Evolutionary conservation across 2,888 invertebrate genomes (phyloP), one percentile per base, ranked within the genome.

Genomic region (Cyclophora punctaria): DNA sequence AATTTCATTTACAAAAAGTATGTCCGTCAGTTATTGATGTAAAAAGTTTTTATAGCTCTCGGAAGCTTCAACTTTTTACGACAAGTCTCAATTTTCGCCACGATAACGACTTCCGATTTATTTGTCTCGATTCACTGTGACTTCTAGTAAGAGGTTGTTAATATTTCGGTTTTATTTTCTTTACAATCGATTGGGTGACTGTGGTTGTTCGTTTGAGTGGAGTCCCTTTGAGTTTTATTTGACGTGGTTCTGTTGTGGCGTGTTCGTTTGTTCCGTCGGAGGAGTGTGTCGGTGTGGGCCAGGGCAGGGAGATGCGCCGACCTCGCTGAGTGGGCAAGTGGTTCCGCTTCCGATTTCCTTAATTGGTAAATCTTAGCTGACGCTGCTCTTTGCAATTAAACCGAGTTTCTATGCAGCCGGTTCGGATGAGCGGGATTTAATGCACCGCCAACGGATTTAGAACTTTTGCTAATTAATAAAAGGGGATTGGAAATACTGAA

Each of bases 311-410:
- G 43, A 34, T 50, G 46, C 44, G 47, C 47, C 4, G 50, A 57
- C 54, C 20, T 51, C 58, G 84, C 83, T 81, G 82, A 84, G 70
- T 74, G 70, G 65, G 78, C 81, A 62, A 72, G 66, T 62, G 77
- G 82, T 83, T 81, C 78, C 82, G 80, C 76, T 74, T 60, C 75
- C 75, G 83, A 80, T 79, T 80, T 77, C 60, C 78, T 78, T 87
- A 87, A 87, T 86, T 86, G 85, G 78, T 79, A 80, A 83, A 79
- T 86, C 85, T 87, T 86, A 83, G 85, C 85, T 83, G 84, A 83
- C 79, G 69, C 64, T 49, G 85, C 86, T 76, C 78, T 83, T 84
- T 80, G 80, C 80, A 84, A 85, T 86, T 83, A 80, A 75, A 69
- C 66, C 70, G 63, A 56, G 63, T 62, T 70, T 75, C 69, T 71